phyloP scores from a whole-genome alignment of 2,888 invertebrate species.

The Drosophila mayaguana region DNA sequence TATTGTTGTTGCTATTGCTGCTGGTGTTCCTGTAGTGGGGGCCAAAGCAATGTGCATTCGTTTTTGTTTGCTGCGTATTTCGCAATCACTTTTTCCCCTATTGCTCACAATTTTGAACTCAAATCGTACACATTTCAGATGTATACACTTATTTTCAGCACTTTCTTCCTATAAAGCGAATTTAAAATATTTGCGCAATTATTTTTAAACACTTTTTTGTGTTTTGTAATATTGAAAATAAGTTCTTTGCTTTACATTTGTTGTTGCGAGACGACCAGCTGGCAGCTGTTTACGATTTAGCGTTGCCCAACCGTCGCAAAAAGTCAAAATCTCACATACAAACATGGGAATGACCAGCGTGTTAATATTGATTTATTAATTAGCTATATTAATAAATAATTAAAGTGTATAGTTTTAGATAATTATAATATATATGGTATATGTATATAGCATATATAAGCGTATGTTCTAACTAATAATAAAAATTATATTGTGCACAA shows the following conservation, averaged over 20 bases:
- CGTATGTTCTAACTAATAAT: slow-evolving; percentile 57
- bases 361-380: slow-evolving; percentile 77
- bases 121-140: neutral
- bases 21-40: slow-evolving; percentile 30
- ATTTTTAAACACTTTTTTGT: slow-evolving; percentile 29
- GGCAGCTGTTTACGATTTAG: slow-evolving; percentile 64
- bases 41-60: slow-evolving; percentile 44
- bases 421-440: slow-evolving; percentile 42
- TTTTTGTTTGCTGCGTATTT: slow-evolving; percentile 54
- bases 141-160: neutral
- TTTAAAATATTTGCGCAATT: slow-evolving; percentile 26
- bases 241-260: slow-evolving; percentile 53
- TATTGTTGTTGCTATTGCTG: slow-evolving; percentile 54
- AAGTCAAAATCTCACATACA: slow-evolving; percentile 28
- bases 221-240: slow-evolving; percentile 68
- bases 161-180: neutral
- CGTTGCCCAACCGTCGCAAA: slow-evolving; percentile 55
- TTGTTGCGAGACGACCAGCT: slow-evolving; percentile 68
- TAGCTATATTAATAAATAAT: slow-evolving; percentile 65
- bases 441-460: slow-evolving; percentile 51
- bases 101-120: slow-evolving; percentile 25
- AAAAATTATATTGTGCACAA: slow-evolving; percentile 61
- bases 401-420: slow-evolving; percentile 41
- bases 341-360: slow-evolving; percentile 45
- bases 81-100: slow-evolving; percentile 65